Evolutionary conservation across 2,113 vertebrate species (phyloP), one percentile per base, ranked within the genome.

Genomic region (Todiramphus chloris): DNA sequence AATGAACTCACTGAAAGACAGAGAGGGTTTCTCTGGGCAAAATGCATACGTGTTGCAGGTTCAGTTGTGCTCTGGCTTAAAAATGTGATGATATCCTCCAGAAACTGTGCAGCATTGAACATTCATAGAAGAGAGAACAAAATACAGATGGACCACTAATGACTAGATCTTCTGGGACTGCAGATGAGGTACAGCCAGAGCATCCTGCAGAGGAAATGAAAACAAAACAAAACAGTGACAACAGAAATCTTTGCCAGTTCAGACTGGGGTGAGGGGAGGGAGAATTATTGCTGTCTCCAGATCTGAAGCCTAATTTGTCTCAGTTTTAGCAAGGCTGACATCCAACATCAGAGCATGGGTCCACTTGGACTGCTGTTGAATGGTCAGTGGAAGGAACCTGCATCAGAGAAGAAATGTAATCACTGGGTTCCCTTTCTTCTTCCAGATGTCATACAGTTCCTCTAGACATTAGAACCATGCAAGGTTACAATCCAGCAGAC

Each of bases 181-280:
- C 48, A 58, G 30, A 10, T 83, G 35, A 72, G 83, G 39, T 33
- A 35, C 85, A 69, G 73, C 84, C 76, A 74, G 83, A 41, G 13
- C 50, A 25, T 51, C 50, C 50, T 51, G 50, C 74, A 86, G 64
- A 55, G 76, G n/a, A 68, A 83, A 59, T 20, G 19, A 86, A 90
- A 87, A 51, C 31, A 55, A 90, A 74, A 44, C 37, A 28, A 46
- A 83, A 27, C 25, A 31, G 43, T 0, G 30, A 33, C 41, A 92
- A 44, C 19, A 84, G 62, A 62, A 50, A 21, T 4, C 17, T n/a
- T 87, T 70, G 56, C 56, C 69, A 28, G 33, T 10, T 51, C 73
- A 44, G 20, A 16, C 5, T 7, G 0, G 67, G 9, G 8, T 5
- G 0, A 2, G 15, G 4, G 9, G 12, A 55, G 5, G 11, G 12